These are phyloP conservation scores for Thunnus albacares DNA, from an alignment of 2,797 vertebrate species.

Conservation along the genomic window DNA sequence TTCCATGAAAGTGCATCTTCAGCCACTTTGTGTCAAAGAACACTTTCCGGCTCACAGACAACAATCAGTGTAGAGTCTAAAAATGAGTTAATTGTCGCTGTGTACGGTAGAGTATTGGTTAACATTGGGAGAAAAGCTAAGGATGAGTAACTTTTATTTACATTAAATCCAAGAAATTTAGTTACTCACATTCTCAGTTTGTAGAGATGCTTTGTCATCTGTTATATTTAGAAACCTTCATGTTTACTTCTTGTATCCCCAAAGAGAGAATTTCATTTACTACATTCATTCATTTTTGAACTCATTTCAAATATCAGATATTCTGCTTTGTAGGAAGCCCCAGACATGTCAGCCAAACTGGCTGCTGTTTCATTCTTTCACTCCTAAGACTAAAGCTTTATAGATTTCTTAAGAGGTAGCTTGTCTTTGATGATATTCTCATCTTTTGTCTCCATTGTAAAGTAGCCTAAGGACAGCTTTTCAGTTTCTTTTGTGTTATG, in stretches of 20 bases:
- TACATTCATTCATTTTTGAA: slow-evolving; percentile 35
- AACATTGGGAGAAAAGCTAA: slow-evolving; percentile 21
- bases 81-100: slow-evolving; percentile 77
- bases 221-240: slow-evolving; percentile 32
- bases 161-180: slow-evolving; percentile 31
- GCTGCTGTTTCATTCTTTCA: slow-evolving; percentile 40
- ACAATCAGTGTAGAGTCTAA: background rate
- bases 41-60: slow-evolving; percentile 6
- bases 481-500: slow-evolving; percentile 54
- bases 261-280: slow-evolving; percentile 50
- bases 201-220: slow-evolving; percentile 41
- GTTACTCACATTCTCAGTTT: slow-evolving; percentile 29
- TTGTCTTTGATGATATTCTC: slow-evolving; percentile 45
- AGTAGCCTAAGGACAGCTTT: slow-evolving; percentile 32
- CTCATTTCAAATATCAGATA: slow-evolving; percentile 40
- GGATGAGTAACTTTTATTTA: slow-evolving; percentile 27
- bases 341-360: slow-evolving; percentile 32
- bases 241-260: slow-evolving; percentile 22
- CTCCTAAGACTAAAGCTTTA: slow-evolving; percentile 14
- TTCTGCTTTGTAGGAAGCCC: slow-evolving; percentile 51
- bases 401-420: slow-evolving; percentile 49
- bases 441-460: slow-evolving; percentile 45
- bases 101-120: background rate
- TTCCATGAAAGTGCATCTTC: slow-evolving; percentile 30
- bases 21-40: slow-evolving; percentile 22